Evolutionary conservation across 2,888 invertebrate species (phyloP), one percentile per base, ranked within the genome.

Genomic region (Zele albiditarsus): DNA sequence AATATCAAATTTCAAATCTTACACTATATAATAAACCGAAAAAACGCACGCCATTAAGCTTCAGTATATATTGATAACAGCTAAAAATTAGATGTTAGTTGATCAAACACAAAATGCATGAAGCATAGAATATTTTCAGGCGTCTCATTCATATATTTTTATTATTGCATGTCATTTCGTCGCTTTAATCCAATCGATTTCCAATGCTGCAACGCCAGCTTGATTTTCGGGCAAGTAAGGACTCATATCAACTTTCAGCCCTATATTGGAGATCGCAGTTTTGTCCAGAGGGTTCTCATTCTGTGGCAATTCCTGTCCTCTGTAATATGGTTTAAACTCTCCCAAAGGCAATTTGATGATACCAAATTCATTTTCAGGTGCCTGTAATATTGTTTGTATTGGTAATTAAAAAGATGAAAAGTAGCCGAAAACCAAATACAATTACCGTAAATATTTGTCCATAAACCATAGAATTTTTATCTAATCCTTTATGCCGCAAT

Each of bases 111-210:
- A n/a, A n/a, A n/a, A n/a, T n/a, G n/a, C n/a, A n/a, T n/a, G n/a
- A n/a, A n/a, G n/a, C n/a, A n/a, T n/a, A n/a, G n/a, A n/a, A n/a
- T n/a, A n/a, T n/a, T n/a, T n/a, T n/a, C n/a, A n/a, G n/a, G n/a
- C n/a, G n/a, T n/a, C n/a, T n/a, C n/a, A n/a, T n/a, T n/a, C n/a
- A n/a, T n/a, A n/a, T n/a, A n/a, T n/a, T 38, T 8, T 8, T 10
- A 46, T 14, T 3, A 28, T 25, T 46, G 16, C 20, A 25, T 6
- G 42, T 83, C 76, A 84, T 77, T 86, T 85, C 8, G 82, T 80
- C 23, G 86, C 87, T 78, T 87, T 89, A 70, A 90, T 89, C 88
- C 89, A 90, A 76, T 90, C 90, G 60, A 90, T 89, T 85, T 90
- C 90, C 38, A 90, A 84, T 66, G 89, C 87, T 5, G 90, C 89